Conservation (phyloP, 2,888 invertebrate species). For the Cremastinae sp. region DNA sequence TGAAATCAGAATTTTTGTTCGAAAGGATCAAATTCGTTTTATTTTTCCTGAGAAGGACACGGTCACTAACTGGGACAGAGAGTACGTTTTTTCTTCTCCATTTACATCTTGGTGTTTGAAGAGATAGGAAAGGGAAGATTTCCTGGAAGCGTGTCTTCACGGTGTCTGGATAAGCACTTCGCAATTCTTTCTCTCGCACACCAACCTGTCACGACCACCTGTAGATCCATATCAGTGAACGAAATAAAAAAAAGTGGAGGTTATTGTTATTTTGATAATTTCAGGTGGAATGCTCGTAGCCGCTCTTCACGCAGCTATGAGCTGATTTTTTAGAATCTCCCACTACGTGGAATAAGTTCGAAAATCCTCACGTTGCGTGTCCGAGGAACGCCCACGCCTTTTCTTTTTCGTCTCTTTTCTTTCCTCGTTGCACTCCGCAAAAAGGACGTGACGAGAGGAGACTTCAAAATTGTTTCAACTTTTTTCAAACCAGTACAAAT, state of each 20-base stretch:
- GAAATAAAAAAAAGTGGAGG: not conserved
- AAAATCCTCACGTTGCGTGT: conserved; percentile 44
- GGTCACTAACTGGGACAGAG: conserved; percentile 45
- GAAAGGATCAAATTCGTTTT: no score
- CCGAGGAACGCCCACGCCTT: not conserved
- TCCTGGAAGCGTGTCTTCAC: conserved; percentile 79
- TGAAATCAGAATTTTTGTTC: no score
- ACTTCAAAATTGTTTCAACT: conserved; percentile 15
- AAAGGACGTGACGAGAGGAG: conserved; percentile 66
- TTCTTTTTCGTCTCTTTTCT: conserved; percentile 8
- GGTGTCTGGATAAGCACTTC: conserved; percentile 76
- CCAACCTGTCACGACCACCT: no score
- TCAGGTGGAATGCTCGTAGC: no score
- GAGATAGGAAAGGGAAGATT: conserved; percentile 72
- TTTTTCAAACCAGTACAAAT: conserved; percentile 37
- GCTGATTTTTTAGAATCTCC: not conserved
- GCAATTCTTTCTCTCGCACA: conserved; percentile 73
- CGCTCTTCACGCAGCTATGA: no score
- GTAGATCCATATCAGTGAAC: not conserved
- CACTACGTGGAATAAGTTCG: no score
- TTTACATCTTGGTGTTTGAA: not conserved
- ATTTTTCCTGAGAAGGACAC: conserved; percentile 29
- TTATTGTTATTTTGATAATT: not conserved
- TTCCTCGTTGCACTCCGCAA: conserved; percentile 31
- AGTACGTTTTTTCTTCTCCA: conserved; percentile 13